Conservation (phyloP, 2,797 vertebrate genomes). For the Mormyrus hasselquistii region DNA sequence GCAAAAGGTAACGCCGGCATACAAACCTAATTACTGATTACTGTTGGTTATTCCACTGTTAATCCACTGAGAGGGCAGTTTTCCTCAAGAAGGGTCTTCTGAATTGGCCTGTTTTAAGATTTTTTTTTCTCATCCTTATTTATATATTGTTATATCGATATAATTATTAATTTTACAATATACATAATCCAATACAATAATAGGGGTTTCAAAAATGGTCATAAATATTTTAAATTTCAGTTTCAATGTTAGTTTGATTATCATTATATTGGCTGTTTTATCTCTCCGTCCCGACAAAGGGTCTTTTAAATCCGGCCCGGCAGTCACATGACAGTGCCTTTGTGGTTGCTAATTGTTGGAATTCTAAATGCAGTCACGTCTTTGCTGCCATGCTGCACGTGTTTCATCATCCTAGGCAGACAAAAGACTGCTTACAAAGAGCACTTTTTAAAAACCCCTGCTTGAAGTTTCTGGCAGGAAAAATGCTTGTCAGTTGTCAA, state of each 20-base stretch:
- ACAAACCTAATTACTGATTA: neutral
- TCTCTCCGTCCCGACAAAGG: neutral
- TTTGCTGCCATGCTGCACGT: neutral
- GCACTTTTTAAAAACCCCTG: neutral
- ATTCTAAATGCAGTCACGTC: neutral
- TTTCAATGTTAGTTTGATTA: neutral
- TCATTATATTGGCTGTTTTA: neutral
- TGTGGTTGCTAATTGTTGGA: neutral
- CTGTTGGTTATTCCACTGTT: neutral
- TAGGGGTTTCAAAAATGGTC: neutral
- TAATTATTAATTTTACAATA: neutral
- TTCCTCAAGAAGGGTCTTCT: neutral
- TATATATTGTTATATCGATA: neutral
- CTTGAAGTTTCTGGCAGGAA: neutral
- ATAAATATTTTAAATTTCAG: neutral
- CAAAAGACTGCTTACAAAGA: neutral
- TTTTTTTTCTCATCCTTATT: neutral
- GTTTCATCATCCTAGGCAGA: neutral
- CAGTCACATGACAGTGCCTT: neutral
- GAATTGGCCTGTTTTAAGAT: neutral
- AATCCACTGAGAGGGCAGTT: neutral
- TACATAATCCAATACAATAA: neutral
- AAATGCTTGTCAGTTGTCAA: neutral
- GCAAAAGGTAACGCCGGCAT: neutral
- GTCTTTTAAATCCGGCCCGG: neutral